Base-by-base conservation (phyloP, 2,113 vertebrate genomes). In the Miniopterus natalensis region DNA sequence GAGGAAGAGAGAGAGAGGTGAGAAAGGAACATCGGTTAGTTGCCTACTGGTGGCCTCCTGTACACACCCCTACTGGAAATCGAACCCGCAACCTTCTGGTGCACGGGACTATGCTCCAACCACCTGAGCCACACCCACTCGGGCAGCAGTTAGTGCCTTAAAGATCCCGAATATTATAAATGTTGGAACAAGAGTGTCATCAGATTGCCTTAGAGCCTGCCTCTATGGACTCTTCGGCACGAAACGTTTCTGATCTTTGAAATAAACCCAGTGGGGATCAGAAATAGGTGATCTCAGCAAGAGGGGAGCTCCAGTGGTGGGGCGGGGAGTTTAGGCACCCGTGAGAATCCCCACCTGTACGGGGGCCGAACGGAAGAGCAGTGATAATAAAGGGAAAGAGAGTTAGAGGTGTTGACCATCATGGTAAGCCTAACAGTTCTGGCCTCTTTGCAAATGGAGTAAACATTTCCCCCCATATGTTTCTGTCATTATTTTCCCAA, bases 171-270 rank as follows among this genome's bases (percentile, higher is more conserved):
- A 74, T 94, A n/a, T 68, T 14, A 87, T 66, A 79, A 95, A 36
- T 36, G 74, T 1, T 14, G 42, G 36, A 92, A 77, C 80, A 71
- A 68, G 92, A 87, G 13, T 71, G 20, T 8, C 55, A 36, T 68
- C 45, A 92, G 42, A 73, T 88, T 90, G 87, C 55, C 84, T 73
- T 71, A 68, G 88, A 97, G 61, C 84, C 78, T 31, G 1, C 45
- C 3, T 87, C 5, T 74, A 27, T 93, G 45, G 53, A 57, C 61
- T 70, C 95, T 49, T 78, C 93, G 78, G 90, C 36, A 55, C 8
- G 49, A n/a, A 91, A 61, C 42, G 1, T 75, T 92, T 97, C n/a
- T 89, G 36, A 91, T 53, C 70, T 90, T 11, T 77, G n/a, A 42
- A 74, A 55, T 31, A 88, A 49, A 68, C 51, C 17, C 77, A 79